Percentiles rank a stretch among this genome's conserved stretches.
These are phyloP conservation scores for Odontocerum albicorne DNA, from an alignment of 2,888 invertebrate genomes.

Conservation along the genomic window DNA sequence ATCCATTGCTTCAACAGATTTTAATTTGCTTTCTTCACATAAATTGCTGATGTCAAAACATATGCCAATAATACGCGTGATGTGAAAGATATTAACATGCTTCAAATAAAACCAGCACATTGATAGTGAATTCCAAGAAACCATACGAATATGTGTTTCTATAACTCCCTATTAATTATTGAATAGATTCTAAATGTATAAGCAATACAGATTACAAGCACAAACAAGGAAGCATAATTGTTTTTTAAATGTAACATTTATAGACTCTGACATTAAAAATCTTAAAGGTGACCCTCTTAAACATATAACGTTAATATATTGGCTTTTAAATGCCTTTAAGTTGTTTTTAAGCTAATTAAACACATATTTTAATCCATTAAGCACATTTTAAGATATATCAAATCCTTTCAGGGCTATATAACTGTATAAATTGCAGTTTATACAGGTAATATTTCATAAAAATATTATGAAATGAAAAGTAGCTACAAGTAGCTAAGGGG, in stretches of 20 bases:
- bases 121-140: too few relatives aligned
- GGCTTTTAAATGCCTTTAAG: conserved; percentile 27
- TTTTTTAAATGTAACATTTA: conserved; percentile 22
- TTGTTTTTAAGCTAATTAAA: conserved; percentile 28
- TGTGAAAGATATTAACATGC: too few relatives aligned
- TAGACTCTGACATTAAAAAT: conserved; percentile 23
- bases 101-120: too few relatives aligned
- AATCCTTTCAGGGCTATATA: conserved; percentile 18
- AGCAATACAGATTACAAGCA: conserved; percentile 30
- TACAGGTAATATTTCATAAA: background rate
- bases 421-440: background rate
- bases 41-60: too few relatives aligned
- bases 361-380: conserved; percentile 28
- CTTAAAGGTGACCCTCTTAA: conserved; percentile 27
- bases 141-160: conserved; percentile 10
- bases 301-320: conserved; percentile 26
- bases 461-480: background rate
- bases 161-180: conserved; percentile 15
- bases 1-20: too few relatives aligned
- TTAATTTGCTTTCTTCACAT: too few relatives aligned
- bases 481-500: too few relatives aligned
- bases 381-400: conserved; percentile 22
- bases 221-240: conserved; percentile 24
- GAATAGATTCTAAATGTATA: conserved; percentile 24
- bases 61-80: too few relatives aligned